These are phyloP conservation scores for Australoheros scitulus DNA, from an alignment of 2,113 vertebrate genomes.

Conservation along the genomic window DNA sequence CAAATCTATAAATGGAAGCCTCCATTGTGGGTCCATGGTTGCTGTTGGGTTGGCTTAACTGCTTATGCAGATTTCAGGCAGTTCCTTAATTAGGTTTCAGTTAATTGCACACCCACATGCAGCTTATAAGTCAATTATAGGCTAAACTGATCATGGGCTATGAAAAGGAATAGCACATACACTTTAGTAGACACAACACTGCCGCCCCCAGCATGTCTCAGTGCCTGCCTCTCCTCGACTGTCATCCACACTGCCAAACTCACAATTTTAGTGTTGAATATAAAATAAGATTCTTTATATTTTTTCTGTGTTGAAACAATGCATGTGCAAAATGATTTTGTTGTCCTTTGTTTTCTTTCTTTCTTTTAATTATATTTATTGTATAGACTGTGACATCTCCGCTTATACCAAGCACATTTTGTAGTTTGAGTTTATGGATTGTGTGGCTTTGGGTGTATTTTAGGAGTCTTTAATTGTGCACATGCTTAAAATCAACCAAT, in stretches of 20 bases:
- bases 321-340: not conserved
- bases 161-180: constrained; percentile 33
- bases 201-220: not conserved
- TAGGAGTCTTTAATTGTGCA: too few species aligned
- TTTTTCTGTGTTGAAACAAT: not conserved
- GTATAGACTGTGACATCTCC: not conserved
- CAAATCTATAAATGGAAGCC: constrained; percentile 23
- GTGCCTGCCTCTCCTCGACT: constrained; percentile 6
- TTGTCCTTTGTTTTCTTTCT: not conserved
- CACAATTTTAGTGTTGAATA: constrained; percentile 29
- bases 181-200: not conserved
- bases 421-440: not conserved
- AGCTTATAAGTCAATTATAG: constrained; percentile 65
- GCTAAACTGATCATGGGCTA: constrained; percentile 46
- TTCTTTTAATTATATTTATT: not conserved
- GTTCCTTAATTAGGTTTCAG: constrained; percentile 62
- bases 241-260: constrained; percentile 33
- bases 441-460: not conserved
- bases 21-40: not conserved
- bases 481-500: too few species aligned
- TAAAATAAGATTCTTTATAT: constrained; percentile 6
- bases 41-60: constrained; percentile 33
- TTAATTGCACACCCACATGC: constrained; percentile 69
- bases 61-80: constrained; percentile 53
- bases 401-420: not conserved